Base-by-base conservation (phyloP, 2,797 vertebrate species). In the Harpagifer antarcticus region DNA sequence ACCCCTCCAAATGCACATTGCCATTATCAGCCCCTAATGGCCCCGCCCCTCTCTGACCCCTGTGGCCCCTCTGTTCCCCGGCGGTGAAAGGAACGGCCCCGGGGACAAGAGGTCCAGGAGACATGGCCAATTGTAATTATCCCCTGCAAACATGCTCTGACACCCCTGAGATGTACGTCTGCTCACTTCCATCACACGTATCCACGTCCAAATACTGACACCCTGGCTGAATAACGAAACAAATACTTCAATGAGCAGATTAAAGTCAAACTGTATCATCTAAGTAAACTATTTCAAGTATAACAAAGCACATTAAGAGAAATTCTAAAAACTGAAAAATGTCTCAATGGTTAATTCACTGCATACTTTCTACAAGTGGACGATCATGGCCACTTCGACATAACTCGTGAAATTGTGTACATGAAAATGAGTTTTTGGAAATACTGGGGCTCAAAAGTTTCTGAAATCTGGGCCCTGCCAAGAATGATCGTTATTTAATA, bases 121-220 rank as follows among this genome's bases (percentile, higher is more conserved):
- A n/a, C n/a, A n/a, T 17, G 66, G 74, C 69, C 66, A 61, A 23
- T 83, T 89, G 86, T 88, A 92, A 94, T 94, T 93, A 94, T 89
- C 88, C 80, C 74, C 74, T 87, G 76, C 92, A 95, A 94, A 95
- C 88, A 93, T 37, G 56, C 15, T 4, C 20, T 63, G 78, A 88
- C 59, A 68, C 58, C 63, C 40, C 27, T 16, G 49, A 50, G 76
- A 48, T 49, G 9, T 14, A 49, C 59, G 50, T 55, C 57, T 65
- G 33, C 52, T 59, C 63, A 56, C 65, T 53, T 43, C 3, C 49
- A 55, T 63, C 67, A 76, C 42, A 44, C 7, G 16, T 49, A 50
- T 50, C 55, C 17, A 7, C 15, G 3, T 50, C 23, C 33, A 72
- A 43, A 81, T 11, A 37, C 57, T 47, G 50, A n/a, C 20, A 59